Evolutionary conservation across 2,113 vertebrate species (phyloP).

Genomic region (Melanocharis versteri): DNA sequence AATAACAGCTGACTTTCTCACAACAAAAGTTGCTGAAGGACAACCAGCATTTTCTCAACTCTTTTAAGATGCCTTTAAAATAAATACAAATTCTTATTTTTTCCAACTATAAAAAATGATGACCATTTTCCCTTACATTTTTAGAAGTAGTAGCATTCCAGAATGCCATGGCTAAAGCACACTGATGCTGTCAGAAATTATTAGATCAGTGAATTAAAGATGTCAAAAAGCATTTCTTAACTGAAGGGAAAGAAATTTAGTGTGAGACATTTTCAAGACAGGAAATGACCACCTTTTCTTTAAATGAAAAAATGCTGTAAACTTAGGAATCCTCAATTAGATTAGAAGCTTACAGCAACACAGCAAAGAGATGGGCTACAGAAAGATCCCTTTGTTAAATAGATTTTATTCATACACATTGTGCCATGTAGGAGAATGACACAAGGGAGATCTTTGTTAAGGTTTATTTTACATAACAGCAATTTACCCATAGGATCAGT

Average conservation of each 20-base stretch:
- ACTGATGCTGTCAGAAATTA: constrained; percentile 11
- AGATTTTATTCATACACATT: not conserved
- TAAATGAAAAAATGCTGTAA: not conserved
- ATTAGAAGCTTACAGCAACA: not conserved
- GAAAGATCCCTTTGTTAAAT: not conserved
- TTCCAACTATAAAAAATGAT: not conserved
- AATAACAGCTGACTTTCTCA: not conserved
- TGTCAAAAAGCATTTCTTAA: constrained; percentile 22
- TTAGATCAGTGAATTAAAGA: not conserved
- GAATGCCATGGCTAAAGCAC: not conserved
- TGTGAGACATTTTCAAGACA: not conserved
- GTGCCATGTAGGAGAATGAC: not conserved
- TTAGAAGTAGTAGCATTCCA: not conserved
- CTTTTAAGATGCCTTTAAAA: not conserved
- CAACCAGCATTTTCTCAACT: not conserved
- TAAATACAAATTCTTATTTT: not conserved
- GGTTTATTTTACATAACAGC: not conserved
- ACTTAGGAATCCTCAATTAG: not conserved
- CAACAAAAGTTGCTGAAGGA: not conserved
- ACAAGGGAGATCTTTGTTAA: not conserved
- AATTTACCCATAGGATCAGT: not conserved
- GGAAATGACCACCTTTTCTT: not conserved
- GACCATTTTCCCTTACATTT: not conserved
- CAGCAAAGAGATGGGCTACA: not conserved
- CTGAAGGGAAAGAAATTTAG: not conserved